phyloP scores from a whole-genome alignment of 2,888 invertebrate genomes.

The Drosophila setosimentum region DNA sequence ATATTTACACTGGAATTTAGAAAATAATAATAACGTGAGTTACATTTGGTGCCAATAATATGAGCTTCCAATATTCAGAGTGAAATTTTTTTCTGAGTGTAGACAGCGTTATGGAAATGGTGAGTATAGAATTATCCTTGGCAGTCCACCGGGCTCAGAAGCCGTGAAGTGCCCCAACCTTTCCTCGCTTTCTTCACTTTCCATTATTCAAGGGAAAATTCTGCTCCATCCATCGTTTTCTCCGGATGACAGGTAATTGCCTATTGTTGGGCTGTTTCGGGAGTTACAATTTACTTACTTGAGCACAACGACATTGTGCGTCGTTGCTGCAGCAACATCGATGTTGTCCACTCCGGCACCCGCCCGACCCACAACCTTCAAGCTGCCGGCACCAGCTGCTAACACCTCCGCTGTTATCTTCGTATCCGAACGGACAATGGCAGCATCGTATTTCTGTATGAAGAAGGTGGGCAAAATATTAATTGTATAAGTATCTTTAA shows the following conservation, averaged over 20 bases:
- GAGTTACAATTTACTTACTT: constrained; percentile 89
- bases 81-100: background rate
- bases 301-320: constrained; percentile 94
- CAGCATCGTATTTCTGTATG: constrained; percentile 92
- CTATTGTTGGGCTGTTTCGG: background rate
- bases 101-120: constrained; percentile 79
- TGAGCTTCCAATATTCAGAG: background rate
- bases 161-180: constrained; percentile 19
- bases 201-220: constrained; percentile 12
- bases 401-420: constrained; percentile 96
- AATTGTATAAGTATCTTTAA: constrained; percentile 1
- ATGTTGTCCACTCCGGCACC: constrained; percentile 99
- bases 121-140: constrained; percentile 34
- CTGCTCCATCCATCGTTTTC: constrained; percentile 21
- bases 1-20: no score
- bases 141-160: constrained; percentile 41
- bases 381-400: constrained; percentile 88
- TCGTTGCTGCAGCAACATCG: constrained; percentile 94
- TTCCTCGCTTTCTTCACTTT: constrained; percentile 1
- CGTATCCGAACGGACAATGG: constrained; percentile 97
- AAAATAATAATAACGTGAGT: no score
- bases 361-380: constrained; percentile 97
- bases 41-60: background rate
- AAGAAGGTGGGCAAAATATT: constrained; percentile 12
- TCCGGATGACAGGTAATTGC: background rate